Evolutionary conservation across 2,888 invertebrate genomes (phyloP), one percentile per base, ranked within the genome.

Genomic region (Andrena hattorfiana): DNA sequence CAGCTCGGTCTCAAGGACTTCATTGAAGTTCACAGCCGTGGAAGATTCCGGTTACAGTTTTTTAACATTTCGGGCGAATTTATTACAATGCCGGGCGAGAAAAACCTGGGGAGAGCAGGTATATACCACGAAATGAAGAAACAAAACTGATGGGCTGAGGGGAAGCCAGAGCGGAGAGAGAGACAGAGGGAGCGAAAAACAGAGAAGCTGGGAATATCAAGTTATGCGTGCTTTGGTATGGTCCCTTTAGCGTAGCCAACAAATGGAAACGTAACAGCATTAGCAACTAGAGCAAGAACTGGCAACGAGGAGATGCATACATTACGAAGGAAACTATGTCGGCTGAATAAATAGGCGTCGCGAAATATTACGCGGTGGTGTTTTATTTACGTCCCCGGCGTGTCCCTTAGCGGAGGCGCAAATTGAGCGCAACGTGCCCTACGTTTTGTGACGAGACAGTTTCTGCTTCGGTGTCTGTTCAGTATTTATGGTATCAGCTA

Each of bases 241-340:
- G 64, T 68, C 78, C 76, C 79, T 86, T 88, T 87, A 71, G 77
- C 69, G 49, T 71, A 54, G 20, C 79, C 80, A 73, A 80, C 87
- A 84, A 84, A 84, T 87, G 88, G 84, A 83, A 85, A 83, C 77
- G 81, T 82, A 83, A 84, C 83, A 83, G 84, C 78, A 80, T 84
- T 85, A 88, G 82, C 83, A 82, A 83, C 82, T 78, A 23, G 83
- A 85, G 85, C 83, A 86, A 89, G 81, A 86, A 75, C 81, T 72
- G 78, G 76, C 64, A 86, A 84, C 79, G 83, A 63, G 80, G 62
- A 67, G 83, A 71, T 66, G 83, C 75, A 80, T 78, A 64, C 49
- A 77, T 85, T 85, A 81, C 75, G 72, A 51, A 71, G 32, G 66
- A 59, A 73, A 74, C 79, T 79, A 59, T 66, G 69, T 30, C 64